phyloP scores from a whole-genome alignment of 2,113 vertebrate species.

The Peromyscus californicus region DNA sequence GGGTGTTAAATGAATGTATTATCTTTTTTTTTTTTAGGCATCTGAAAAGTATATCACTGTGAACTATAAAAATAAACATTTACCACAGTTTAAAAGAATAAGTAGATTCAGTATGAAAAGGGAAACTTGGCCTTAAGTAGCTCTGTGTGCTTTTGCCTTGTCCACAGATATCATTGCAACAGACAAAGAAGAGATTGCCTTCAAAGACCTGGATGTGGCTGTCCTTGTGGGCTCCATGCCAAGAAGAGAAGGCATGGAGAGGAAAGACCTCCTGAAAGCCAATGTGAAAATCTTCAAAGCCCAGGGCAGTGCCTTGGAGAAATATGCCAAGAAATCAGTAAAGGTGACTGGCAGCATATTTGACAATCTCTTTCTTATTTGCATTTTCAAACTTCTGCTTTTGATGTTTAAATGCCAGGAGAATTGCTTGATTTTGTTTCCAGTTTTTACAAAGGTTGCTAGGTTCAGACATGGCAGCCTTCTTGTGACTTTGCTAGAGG shows the following conservation, averaged over 20 bases:
- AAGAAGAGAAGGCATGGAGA: slow-evolving; percentile 98
- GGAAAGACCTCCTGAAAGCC: slow-evolving; percentile 98
- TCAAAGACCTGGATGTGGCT: slow-evolving; percentile 96
- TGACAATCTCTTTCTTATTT: background rate
- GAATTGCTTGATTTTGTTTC: background rate
- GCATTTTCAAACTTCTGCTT: background rate
- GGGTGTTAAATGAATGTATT: background rate
- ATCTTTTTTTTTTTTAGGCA: background rate
- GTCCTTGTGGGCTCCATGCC: slow-evolving; percentile 99
- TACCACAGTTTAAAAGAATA: slow-evolving; percentile 30
- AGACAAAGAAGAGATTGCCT: slow-evolving; percentile 96
- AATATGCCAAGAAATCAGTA: slow-evolving; percentile 97
- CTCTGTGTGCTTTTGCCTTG: slow-evolving; percentile 52
- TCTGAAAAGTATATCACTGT: slow-evolving; percentile 5
- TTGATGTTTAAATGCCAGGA: background rate
- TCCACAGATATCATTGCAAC: slow-evolving; percentile 95
- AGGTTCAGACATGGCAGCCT: background rate
- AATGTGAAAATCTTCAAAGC: slow-evolving; percentile 98
- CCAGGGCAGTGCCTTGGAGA: slow-evolving; percentile 96
- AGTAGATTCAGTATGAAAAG: slow-evolving; percentile 36
- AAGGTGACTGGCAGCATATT: slow-evolving; percentile 90
- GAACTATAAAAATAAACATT: slow-evolving; percentile 45
- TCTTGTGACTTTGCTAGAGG: background rate
- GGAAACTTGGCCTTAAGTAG: slow-evolving; percentile 51
- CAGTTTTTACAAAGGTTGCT: background rate